A percentile compares a stretch with the other conserved stretches of the same genome.
Conservation (phyloP, 2,113 vertebrate species). For the Phaetusa simplex region DNA sequence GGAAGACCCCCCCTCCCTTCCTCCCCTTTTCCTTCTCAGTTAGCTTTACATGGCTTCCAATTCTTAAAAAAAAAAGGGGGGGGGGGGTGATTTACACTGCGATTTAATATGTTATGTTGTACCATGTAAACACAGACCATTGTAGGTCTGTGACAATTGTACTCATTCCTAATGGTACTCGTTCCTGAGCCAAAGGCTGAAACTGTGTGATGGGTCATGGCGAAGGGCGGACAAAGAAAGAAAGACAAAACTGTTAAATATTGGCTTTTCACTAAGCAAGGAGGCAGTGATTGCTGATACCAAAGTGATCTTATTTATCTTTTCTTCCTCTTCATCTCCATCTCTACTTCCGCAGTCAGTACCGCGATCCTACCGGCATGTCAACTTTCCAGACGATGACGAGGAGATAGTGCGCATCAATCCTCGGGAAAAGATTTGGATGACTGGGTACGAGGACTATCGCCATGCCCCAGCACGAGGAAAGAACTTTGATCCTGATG, state of each 20-base stretch:
- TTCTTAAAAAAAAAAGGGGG: background rate
- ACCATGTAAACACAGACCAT: fast-evolving
- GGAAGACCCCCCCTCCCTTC: background rate
- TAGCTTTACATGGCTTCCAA: background rate
- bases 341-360: constrained; percentile 60
- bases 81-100: background rate
- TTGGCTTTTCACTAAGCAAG: background rate
- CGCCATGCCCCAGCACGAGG: constrained; percentile 89
- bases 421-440: constrained; percentile 91
- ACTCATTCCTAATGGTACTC: background rate
- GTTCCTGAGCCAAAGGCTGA: background rate
- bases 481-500: constrained; percentile 84
- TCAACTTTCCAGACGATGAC: constrained; percentile 91
- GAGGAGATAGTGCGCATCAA: constrained; percentile 98
- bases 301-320: background rate
- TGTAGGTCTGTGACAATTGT: background rate
- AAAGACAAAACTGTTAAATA: background rate
- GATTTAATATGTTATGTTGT: background rate
- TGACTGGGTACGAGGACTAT: constrained; percentile 96
- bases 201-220: fast-evolving
- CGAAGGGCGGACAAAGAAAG: background rate
- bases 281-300: background rate
- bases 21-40: background rate
- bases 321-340: background rate
- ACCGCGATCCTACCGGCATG: constrained; percentile 82